phyloP scores from a whole-genome alignment of 2,888 invertebrate species.

The Campoletis raptor region DNA sequence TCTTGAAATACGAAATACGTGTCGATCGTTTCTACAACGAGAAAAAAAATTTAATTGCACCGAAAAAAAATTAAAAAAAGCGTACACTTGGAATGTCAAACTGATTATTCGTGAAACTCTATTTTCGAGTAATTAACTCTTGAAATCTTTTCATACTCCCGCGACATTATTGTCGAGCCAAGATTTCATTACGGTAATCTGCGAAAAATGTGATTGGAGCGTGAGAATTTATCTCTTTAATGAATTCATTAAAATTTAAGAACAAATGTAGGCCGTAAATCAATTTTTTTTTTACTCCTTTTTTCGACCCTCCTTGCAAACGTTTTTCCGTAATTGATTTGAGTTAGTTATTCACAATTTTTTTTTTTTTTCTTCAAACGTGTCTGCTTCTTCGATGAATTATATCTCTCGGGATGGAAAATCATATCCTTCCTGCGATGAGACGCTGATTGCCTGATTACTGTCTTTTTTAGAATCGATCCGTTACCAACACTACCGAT shows the following conservation, averaged over 20 bases:
- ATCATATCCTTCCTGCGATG: constrained; percentile 22
- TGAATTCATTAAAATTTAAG: constrained; percentile 28
- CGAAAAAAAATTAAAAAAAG: background rate
- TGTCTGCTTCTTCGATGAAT: background rate
- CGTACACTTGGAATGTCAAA: background rate
- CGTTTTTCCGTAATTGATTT: constrained; percentile 29
- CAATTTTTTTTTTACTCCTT: constrained; percentile 3
- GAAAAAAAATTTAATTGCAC: constrained; percentile 7
- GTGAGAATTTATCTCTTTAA: constrained; percentile 31
- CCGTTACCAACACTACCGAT: constrained; percentile 31
- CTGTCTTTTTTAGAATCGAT: constrained; percentile 49
- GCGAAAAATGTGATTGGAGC: constrained; percentile 14
- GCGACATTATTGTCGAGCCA: background rate
- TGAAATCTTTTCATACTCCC: constrained; percentile 13
- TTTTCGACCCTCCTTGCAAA: background rate
- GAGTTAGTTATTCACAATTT: constrained; percentile 13
- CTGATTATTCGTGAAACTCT: background rate
- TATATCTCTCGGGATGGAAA: background rate
- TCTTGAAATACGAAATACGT: constrained; percentile 34
- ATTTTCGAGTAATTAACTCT: background rate
- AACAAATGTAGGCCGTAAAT: constrained; percentile 5
- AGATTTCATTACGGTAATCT: constrained; percentile 40
- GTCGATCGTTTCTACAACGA: background rate
- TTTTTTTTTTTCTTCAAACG: background rate
- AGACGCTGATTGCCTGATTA: constrained; percentile 62